Conservation (phyloP, 2,888 invertebrate species). For the Harpalus rubripes region DNA sequence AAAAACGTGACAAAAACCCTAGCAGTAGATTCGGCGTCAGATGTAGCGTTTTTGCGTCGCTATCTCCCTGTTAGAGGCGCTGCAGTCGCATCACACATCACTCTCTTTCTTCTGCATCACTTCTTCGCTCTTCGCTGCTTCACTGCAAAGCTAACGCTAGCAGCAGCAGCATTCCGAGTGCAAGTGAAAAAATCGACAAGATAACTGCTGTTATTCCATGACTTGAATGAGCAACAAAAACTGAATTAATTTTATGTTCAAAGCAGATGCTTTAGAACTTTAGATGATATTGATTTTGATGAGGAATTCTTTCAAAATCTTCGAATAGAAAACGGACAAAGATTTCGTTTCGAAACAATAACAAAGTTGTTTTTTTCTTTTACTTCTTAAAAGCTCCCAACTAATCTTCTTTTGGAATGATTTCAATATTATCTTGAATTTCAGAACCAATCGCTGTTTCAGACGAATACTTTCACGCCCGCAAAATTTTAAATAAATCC, state of each 20-base stretch:
- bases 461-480: no score
- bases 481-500: no score
- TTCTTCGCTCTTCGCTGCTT: slow-evolving; percentile 39
- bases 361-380: no score
- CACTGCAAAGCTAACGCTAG: neutral
- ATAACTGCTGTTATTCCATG: slow-evolving; percentile 49
- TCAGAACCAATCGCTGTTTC: no score
- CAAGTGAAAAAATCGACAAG: slow-evolving; percentile 40
- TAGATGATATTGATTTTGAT: neutral
- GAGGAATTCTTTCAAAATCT: neutral
- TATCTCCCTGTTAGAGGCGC: slow-evolving; percentile 57
- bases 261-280: neutral
- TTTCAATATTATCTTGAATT: no score
- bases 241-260: slow-evolving; percentile 34
- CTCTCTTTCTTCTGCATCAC: slow-evolving; percentile 54
- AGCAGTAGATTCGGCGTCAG: slow-evolving; percentile 66
- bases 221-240: slow-evolving; percentile 35
- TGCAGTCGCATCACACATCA: slow-evolving; percentile 54
- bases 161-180: slow-evolving; percentile 37
- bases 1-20: slow-evolving; percentile 60
- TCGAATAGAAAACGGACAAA: neutral
- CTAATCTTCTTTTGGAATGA: no score
- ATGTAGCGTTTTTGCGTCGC: slow-evolving; percentile 60
- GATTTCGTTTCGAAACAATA: no score
- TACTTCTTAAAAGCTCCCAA: no score